Evolutionary conservation across 2,113 vertebrate species (phyloP).

Genomic region (Phycodurus eques): DNA sequence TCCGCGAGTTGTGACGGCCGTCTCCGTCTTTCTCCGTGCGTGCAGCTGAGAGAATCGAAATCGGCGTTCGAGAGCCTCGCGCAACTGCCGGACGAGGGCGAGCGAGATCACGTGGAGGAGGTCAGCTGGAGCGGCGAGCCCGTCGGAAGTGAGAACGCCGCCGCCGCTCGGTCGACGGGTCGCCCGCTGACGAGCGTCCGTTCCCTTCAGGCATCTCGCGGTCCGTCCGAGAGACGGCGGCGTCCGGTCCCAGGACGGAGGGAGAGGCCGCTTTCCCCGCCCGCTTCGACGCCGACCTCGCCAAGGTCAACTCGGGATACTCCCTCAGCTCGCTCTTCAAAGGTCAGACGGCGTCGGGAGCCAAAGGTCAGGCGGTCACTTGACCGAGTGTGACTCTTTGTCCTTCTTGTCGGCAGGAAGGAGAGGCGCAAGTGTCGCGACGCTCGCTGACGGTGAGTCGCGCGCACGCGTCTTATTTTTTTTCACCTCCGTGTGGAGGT

Average conservation of each 20-base stretch:
- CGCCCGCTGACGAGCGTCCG: not conserved
- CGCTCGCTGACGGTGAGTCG: conserved; percentile 83
- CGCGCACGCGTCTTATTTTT: too few species aligned
- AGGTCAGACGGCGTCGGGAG: conserved; percentile 70
- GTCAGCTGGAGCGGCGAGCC: conserved; percentile 97
- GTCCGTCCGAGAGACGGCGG: conserved; percentile 90
- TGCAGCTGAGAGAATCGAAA: conserved; percentile 89
- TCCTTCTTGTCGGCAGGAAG: conserved; percentile 73
- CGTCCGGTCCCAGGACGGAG: conserved; percentile 75
- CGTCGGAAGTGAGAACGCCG: conserved; percentile 83
- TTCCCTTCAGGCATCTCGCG: conserved; percentile 84
- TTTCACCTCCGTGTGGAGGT: too few species aligned
- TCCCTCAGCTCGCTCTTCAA: conserved; percentile 90
- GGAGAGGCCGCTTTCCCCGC: conserved; percentile 69
- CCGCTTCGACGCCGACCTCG: conserved; percentile 71
- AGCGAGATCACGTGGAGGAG: conserved; percentile 82
- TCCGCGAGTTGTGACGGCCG: too few species aligned
- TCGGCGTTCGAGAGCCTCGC: conserved; percentile 87
- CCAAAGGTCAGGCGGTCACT: too few species aligned
- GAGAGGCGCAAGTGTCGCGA: conserved; percentile 78
- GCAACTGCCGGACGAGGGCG: conserved; percentile 80
- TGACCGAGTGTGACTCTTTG: not conserved
- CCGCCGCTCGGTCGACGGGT: not conserved
- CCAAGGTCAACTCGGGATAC: conserved; percentile 82
- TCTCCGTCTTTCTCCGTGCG: not conserved